A percentile compares a stretch with the other conserved stretches of the same genome.
phyloP scores from a whole-genome alignment of 92 coral and sea anemone species.

The Bergia sp. region DNA sequence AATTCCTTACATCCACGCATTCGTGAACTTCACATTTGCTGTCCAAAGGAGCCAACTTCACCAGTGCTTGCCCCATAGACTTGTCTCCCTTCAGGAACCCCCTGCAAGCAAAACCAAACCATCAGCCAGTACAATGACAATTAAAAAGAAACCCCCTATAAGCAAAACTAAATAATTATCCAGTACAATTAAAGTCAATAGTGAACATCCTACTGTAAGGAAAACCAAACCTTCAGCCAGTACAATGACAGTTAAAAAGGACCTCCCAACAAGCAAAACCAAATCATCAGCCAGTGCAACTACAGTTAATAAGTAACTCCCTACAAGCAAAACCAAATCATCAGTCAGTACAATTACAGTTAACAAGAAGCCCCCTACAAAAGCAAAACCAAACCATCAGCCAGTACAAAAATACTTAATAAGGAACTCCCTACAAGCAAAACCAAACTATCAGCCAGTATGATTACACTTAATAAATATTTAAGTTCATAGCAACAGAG shows the following conservation, averaged over 20 bases:
- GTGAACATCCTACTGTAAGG: too few relatives aligned
- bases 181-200: too few relatives aligned
- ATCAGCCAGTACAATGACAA: not conserved
- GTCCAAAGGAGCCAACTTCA: constrained; percentile 86
- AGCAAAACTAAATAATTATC: too few relatives aligned
- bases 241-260: constrained; percentile 3
- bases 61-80: constrained; percentile 87
- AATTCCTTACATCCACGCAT: constrained; percentile 86
- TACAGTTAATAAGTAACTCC: constrained; percentile 61
- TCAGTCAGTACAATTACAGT: not conserved
- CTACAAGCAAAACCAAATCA: constrained; percentile 37
- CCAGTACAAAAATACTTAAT: too few relatives aligned
- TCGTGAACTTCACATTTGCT: constrained; percentile 94
- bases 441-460: too few relatives aligned
- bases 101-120: constrained; percentile 40
- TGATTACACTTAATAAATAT: not conserved
- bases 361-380: too few relatives aligned
- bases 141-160: too few relatives aligned
- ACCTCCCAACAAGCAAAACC: constrained; percentile 66
- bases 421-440: too few relatives aligned
- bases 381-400: too few relatives aligned
- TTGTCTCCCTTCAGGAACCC: constrained; percentile 97
- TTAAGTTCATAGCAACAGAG: not conserved
- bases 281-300: not conserved
- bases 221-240: too few relatives aligned